Evolutionary conservation across 2,888 invertebrate species (phyloP).

Genomic region (Allophyes oxyacanthae): DNA sequence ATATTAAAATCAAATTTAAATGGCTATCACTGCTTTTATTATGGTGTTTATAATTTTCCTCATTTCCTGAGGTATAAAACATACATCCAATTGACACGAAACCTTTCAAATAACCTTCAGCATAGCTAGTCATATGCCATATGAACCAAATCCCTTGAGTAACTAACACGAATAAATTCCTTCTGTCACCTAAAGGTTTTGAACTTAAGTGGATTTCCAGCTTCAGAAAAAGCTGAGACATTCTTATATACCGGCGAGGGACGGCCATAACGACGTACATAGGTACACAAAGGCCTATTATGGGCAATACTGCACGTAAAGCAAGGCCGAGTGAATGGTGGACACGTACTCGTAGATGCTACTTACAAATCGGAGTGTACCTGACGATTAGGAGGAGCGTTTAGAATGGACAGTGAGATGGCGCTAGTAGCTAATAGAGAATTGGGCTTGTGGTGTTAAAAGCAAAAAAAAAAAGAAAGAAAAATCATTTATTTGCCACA

Average conservation of each 20-base stretch:
- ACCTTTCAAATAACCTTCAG: neutral
- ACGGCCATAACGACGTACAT: conserved; percentile 30
- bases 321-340: conserved; percentile 27
- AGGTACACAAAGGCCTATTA: conserved; percentile 45
- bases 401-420: conserved; percentile 21
- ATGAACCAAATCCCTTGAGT: conserved; percentile 3
- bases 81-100: neutral
- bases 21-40: too few species aligned
- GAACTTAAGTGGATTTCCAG: conserved; percentile 41
- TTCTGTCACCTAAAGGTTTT: conserved; percentile 11
- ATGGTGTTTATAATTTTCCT: too few species aligned
- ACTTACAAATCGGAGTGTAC: conserved; percentile 60
- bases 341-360: conserved; percentile 45
- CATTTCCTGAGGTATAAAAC: too few species aligned
- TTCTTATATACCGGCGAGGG: conserved; percentile 20
- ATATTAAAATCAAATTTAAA: too few species aligned
- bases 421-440: conserved; percentile 13
- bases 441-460: too few species aligned
- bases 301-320: conserved; percentile 32
- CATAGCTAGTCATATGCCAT: conserved; percentile 12
- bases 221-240: conserved; percentile 35
- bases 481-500: too few species aligned
- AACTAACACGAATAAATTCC: conserved; percentile 12
- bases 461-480: too few species aligned
- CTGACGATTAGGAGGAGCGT: conserved; percentile 44